These are phyloP conservation scores for Aselliscus stoliczkanus DNA, from an alignment of 2,797 vertebrate genomes.

Conservation along the genomic window DNA sequence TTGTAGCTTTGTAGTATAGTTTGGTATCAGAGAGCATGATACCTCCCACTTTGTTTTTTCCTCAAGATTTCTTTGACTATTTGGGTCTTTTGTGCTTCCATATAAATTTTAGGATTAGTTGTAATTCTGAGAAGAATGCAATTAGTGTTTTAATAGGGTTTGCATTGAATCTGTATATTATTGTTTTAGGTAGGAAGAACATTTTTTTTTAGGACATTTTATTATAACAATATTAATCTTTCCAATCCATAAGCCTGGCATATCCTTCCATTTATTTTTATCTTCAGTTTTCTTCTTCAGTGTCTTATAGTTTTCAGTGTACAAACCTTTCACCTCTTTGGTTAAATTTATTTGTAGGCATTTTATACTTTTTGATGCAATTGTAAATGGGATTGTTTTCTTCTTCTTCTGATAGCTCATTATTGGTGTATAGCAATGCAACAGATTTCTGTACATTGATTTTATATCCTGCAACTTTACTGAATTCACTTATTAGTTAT, in stretches of 20 bases:
- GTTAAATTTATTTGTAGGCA: not conserved
- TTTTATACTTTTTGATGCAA: not conserved
- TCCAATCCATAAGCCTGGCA: not conserved
- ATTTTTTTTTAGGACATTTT: no score
- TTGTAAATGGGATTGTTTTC: not conserved
- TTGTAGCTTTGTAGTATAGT: not conserved
- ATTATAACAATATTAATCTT: not conserved
- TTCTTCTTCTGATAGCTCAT: not conserved
- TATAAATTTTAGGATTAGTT: not conserved
- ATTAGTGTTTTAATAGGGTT: not conserved
- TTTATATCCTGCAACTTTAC: not conserved
- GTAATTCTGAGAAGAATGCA: not conserved
- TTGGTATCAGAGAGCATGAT: not conserved
- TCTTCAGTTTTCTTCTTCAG: not conserved
- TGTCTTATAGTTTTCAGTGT: not conserved
- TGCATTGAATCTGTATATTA: not conserved
- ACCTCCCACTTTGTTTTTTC: not conserved
- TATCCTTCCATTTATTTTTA: not conserved
- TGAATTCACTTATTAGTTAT: not conserved
- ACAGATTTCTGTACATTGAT: not conserved
- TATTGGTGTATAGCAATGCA: not conserved
- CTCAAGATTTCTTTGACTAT: not conserved
- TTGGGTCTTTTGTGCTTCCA: not conserved
- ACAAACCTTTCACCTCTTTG: not conserved
- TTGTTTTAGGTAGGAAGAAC: not conserved